Percentiles rank a stretch among this genome's conserved stretches.
Evolutionary conservation across 2,113 vertebrate species (phyloP).

Genomic region (Balaeniceps rex): DNA sequence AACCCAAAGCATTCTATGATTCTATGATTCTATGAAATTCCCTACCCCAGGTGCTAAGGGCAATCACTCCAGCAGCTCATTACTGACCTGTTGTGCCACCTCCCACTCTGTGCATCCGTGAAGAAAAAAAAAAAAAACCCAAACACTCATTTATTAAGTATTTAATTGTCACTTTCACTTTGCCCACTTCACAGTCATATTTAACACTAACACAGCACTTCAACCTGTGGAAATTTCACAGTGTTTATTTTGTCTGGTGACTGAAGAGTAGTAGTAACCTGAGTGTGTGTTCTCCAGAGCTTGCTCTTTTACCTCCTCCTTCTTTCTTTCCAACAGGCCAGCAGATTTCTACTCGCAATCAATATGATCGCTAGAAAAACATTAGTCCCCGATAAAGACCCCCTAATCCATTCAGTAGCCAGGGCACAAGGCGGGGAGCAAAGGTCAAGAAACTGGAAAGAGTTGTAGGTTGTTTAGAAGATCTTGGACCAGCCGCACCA

Average conservation of each 20-base stretch:
- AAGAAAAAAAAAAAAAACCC: background rate
- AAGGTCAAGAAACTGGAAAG: background rate
- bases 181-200: background rate
- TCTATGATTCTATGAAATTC: too few species aligned
- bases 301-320: background rate
- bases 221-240: background rate
- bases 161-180: conserved; percentile 9
- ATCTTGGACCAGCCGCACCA: background rate
- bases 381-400: background rate
- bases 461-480: background rate
- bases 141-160: background rate
- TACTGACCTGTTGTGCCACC: background rate
- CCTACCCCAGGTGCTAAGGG: background rate
- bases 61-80: background rate
- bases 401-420: background rate
- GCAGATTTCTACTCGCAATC: background rate
- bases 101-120: background rate
- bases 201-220: background rate
- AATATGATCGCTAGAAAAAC: background rate
- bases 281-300: background rate
- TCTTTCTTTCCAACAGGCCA: background rate
- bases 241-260: background rate
- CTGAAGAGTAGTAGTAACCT: background rate
- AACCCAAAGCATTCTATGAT: too few species aligned
- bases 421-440: background rate